A percentile compares a stretch with the other conserved stretches of the same genome.
Conservation (phyloP, 2,888 invertebrate species). For the Drymonia ruficornis region DNA sequence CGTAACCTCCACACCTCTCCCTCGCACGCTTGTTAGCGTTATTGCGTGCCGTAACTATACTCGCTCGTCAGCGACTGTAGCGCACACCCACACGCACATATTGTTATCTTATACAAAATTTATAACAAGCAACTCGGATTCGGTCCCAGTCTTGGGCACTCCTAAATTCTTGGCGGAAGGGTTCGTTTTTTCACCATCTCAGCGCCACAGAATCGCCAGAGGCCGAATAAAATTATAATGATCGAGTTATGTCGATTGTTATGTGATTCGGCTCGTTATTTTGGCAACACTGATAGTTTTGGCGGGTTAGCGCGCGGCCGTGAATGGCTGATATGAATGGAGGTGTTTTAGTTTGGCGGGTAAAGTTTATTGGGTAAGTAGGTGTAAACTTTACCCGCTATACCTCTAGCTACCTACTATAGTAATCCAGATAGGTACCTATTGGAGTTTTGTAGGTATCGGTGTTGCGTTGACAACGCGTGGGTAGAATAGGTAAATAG, state of each 20-base stretch:
- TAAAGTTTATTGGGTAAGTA: conserved; percentile 35
- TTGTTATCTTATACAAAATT: conserved; percentile 84
- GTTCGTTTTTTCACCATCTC: conserved; percentile 65
- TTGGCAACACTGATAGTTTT: conserved; percentile 66
- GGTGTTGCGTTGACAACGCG: too few relatives aligned
- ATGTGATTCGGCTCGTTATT: conserved; percentile 61
- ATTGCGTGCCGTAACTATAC: conserved; percentile 83
- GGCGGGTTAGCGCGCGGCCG: conserved; percentile 48
- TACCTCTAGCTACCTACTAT: conserved; percentile 9
- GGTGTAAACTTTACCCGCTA: too few relatives aligned
- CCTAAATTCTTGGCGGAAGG: conserved; percentile 82
- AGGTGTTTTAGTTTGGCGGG: conserved; percentile 43
- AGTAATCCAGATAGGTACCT: too few relatives aligned
- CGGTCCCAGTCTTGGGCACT: conserved; percentile 75
- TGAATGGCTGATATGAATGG: conserved; percentile 61
- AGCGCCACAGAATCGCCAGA: conserved; percentile 58
- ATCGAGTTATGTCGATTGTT: conserved; percentile 56
- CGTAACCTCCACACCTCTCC: conserved; percentile 47
- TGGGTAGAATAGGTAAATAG: too few relatives aligned
- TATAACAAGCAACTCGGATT: conserved; percentile 82
- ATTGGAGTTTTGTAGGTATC: too few relatives aligned
- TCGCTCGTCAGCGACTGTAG: conserved; percentile 81
- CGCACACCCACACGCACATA: conserved; percentile 81
- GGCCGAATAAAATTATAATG: conserved; percentile 73
- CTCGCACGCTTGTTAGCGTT: conserved; percentile 84